A percentile compares a stretch with the other conserved stretches of the same genome.
These are phyloP conservation scores for Achlya flavicornis DNA, from an alignment of 2,888 invertebrate genomes.

Conservation along the genomic window DNA sequence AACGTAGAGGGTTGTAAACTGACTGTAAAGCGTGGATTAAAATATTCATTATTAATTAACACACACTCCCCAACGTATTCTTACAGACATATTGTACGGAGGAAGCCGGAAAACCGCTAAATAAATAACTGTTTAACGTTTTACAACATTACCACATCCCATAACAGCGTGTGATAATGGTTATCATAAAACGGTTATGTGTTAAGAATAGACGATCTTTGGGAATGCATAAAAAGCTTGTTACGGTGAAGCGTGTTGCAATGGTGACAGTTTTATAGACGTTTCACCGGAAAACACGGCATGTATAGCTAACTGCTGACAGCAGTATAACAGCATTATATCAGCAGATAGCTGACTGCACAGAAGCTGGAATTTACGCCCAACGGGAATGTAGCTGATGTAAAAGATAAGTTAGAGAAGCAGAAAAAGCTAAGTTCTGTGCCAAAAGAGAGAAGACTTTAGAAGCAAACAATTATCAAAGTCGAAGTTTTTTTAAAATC, in stretches of 20 bases:
- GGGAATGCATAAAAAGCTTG: slow-evolving; percentile 51
- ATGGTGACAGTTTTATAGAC: slow-evolving; percentile 67
- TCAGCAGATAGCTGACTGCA: no score
- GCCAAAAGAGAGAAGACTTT: no score
- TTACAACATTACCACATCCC: slow-evolving; percentile 69
- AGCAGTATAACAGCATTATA: no score
- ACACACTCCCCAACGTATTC: slow-evolving; percentile 28
- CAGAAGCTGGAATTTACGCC: slow-evolving; percentile 17
- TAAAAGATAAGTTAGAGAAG: not conserved
- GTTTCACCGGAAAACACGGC: slow-evolving; percentile 57
- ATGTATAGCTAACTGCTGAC: slow-evolving; percentile 36
- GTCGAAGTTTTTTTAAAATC: no score
- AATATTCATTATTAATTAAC: slow-evolving; percentile 58
- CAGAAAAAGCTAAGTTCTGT: not conserved
- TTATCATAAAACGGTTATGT: slow-evolving; percentile 64
- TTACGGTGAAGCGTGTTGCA: slow-evolving; percentile 59
- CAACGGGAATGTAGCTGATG: not conserved
- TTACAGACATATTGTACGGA: slow-evolving; percentile 8
- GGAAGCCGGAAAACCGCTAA: slow-evolving; percentile 63
- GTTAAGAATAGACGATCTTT: slow-evolving; percentile 51
- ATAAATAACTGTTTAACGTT: slow-evolving; percentile 67
- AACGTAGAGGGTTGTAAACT: slow-evolving; percentile 39
- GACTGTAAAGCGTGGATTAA: slow-evolving; percentile 40
- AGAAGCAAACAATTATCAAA: no score
- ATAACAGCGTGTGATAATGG: slow-evolving; percentile 64